Conservation (phyloP, 2,888 invertebrate genomes). For the Lycophotia porphyrea region DNA sequence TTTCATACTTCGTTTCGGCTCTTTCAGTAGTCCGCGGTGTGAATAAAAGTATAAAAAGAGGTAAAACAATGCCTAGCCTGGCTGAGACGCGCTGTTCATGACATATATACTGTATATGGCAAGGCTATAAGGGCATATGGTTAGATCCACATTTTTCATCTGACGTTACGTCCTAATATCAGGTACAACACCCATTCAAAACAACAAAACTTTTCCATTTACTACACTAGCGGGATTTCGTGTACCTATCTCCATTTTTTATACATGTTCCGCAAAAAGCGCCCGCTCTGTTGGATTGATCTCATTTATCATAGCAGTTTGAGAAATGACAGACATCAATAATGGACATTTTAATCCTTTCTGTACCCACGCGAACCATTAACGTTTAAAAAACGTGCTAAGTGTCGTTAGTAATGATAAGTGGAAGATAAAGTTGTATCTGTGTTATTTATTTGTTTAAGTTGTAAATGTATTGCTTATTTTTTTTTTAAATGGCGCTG, state of each 20-base stretch:
- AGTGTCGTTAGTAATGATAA: slow-evolving; percentile 50
- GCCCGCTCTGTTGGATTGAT: slow-evolving; percentile 38
- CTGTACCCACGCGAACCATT: slow-evolving; percentile 52
- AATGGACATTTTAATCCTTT: slow-evolving; percentile 57
- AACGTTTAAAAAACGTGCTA: slow-evolving; percentile 45
- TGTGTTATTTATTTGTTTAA: slow-evolving; percentile 38
- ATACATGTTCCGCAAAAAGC: slow-evolving; percentile 36
- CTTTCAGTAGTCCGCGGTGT: too few relatives aligned
- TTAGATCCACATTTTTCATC: not conserved
- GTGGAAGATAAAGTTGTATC: slow-evolving; percentile 40
- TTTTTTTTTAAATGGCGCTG: not conserved
- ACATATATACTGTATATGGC: too few relatives aligned
- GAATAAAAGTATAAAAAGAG: too few relatives aligned
- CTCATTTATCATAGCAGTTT: slow-evolving; percentile 51
- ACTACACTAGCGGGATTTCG: slow-evolving; percentile 18
- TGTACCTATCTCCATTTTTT: slow-evolving; percentile 41
- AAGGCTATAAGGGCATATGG: too few relatives aligned
- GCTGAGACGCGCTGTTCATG: too few relatives aligned
- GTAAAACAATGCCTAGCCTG: too few relatives aligned
- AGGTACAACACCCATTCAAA: not conserved
- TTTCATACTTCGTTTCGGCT: too few relatives aligned
- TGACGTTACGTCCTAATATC: not conserved
- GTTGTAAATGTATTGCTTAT: slow-evolving; percentile 16
- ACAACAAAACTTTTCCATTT: slow-evolving; percentile 1
- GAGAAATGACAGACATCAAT: slow-evolving; percentile 57